phyloP scores from a whole-genome alignment of 2,888 invertebrate species.

The Junonia oenone region DNA sequence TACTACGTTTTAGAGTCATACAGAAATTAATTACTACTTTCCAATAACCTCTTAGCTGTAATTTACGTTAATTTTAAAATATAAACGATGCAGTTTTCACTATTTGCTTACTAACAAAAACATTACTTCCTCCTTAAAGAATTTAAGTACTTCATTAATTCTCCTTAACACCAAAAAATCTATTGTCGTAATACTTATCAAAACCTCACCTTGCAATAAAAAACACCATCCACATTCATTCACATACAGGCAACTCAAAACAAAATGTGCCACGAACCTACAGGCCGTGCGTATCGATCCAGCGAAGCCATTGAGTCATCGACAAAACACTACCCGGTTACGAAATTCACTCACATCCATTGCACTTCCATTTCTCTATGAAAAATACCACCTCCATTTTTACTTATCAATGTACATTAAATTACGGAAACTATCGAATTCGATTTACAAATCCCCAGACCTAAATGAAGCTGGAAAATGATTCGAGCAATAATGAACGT shows the following conservation, averaged over 20 bases:
- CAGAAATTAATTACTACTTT: too few species aligned
- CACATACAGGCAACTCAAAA: constrained; percentile 11
- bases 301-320: constrained; percentile 31
- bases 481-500: neutral
- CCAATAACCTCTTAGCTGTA: too few species aligned
- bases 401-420: constrained; percentile 22
- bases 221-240: constrained; percentile 14
- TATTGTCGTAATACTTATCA: neutral
- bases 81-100: too few species aligned
- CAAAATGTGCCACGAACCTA: constrained; percentile 16
- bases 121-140: too few species aligned
- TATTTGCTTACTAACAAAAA: too few species aligned
- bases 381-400: constrained; percentile 8
- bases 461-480: neutral
- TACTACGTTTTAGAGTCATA: too few species aligned
- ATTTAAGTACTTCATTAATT: too few species aligned
- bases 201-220: neutral
- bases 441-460: neutral
- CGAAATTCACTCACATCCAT: constrained; percentile 30
- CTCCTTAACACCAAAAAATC: neutral
- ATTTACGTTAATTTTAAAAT: too few species aligned
- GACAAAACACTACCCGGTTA: constrained; percentile 37
- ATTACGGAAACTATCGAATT: constrained; percentile 2
- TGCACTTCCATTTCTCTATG: constrained; percentile 18
- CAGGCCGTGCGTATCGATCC: constrained; percentile 47